Conservation (phyloP, 2,113 vertebrate genomes). For the Labrus mixtus region DNA sequence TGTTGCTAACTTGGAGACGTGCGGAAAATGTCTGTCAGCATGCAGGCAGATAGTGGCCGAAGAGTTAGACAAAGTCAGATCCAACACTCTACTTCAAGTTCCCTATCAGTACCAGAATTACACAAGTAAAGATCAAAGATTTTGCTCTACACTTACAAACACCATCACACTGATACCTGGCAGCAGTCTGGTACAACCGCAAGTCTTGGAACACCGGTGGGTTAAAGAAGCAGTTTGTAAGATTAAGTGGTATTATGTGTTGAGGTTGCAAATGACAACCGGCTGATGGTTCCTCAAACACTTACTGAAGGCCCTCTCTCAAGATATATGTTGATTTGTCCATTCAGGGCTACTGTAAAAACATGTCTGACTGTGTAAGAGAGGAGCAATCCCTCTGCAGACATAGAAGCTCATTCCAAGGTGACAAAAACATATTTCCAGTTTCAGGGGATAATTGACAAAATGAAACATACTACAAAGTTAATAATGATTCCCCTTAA, state of each 20-base stretch:
- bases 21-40: not conserved
- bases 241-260: not conserved
- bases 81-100: not conserved
- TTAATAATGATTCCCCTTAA: not conserved
- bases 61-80: slow-evolving; percentile 11
- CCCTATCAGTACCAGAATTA: not conserved
- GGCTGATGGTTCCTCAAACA: too few species aligned
- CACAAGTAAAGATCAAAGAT: too few species aligned
- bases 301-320: too few species aligned
- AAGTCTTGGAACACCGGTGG: too few species aligned
- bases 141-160: too few species aligned
- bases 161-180: too few species aligned
- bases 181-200: too few species aligned
- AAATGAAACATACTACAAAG: not conserved
- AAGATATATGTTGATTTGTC: too few species aligned
- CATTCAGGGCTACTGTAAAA: too few species aligned
- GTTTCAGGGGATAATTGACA: not conserved
- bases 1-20: not conserved
- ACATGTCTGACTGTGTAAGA: too few species aligned
- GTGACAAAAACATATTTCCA: not conserved
- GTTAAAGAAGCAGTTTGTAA: not conserved
- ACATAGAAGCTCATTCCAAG: not conserved
- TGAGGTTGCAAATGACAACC: too few species aligned
- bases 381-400: not conserved
- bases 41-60: slow-evolving; percentile 18